These are phyloP conservation scores for Arothron firmamentum DNA, from an alignment of 2,113 vertebrate genomes.

Conservation along the genomic window DNA sequence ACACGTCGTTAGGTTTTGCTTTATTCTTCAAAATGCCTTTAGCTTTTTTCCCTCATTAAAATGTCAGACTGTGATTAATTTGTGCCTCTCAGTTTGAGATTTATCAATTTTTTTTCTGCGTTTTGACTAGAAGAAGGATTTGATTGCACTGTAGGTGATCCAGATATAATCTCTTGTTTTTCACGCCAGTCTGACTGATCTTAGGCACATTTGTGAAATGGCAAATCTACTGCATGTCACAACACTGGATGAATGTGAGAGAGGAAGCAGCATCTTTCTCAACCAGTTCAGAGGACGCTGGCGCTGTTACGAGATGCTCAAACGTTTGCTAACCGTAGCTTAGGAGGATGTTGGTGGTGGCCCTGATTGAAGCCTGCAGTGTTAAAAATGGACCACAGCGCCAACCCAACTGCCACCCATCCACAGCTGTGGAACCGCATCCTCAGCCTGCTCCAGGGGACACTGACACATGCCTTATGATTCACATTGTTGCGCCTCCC, in stretches of 20 bases:
- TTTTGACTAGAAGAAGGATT: neutral
- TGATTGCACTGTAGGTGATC: too few species aligned
- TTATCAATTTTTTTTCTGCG: neutral
- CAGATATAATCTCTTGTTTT: too few species aligned
- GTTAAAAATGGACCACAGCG: constrained; percentile 19
- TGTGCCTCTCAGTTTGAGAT: neutral
- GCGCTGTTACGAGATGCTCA: constrained; percentile 9
- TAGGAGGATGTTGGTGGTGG: constrained; percentile 35
- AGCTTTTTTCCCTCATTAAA: neutral
- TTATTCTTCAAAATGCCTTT: too few species aligned
- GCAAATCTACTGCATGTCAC: neutral
- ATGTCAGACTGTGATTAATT: neutral
- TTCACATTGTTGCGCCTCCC: neutral
- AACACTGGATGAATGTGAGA: neutral
- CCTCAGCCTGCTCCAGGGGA: constrained; percentile 1
- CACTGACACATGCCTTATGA: constrained; percentile 20
- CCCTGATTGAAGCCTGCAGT: constrained; percentile 51
- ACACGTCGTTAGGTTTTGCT: too few species aligned
- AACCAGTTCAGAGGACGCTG: constrained; percentile 7
- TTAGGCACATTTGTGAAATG: neutral
- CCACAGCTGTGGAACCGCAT: constrained; percentile 46
- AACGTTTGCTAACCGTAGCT: constrained; percentile 43
- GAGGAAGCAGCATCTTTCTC: constrained; percentile 9
- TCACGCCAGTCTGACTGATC: neutral
- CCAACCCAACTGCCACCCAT: constrained; percentile 38